Base-by-base conservation (phyloP, 2,888 invertebrate genomes). In the Meta bourneti region DNA sequence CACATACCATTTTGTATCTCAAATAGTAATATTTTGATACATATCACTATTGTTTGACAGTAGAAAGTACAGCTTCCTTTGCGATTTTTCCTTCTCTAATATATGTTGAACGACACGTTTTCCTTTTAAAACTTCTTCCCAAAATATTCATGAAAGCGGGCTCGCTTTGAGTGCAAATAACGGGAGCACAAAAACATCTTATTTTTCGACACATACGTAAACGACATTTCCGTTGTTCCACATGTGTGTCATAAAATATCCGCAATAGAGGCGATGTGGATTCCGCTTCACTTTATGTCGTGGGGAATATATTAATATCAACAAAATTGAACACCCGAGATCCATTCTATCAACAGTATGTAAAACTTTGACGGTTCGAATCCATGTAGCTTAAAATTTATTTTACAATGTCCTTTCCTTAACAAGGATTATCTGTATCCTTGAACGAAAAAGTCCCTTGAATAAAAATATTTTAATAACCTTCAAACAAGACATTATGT, bases 281-380 rank as follows among this genome's bases (percentile, higher is more conserved):
- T 69, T 34, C 48, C 48, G 71, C 49, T 61, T 70, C 48, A 70
- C 81, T 49, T 81, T 81, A 70, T 81, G 49, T 51, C 8, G 19
- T n/a, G 70, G 19, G 19, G 86, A 86, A 86, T 86, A 86, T 78
- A 86, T 86, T 77, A 86, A 78, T 86, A 49, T 78, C n/a, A 86
- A 86, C 78, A 70, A 52, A 77, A n/a, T 52, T 20, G 48, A 85
- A 86, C 69, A 49, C 51, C 49, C 11, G 13, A 13, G 77, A 48
- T 34, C 34, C 1, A 2, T 34, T 34, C 34, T 34, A 1, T 2
- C 34, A 34, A 34, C 34, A 34, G 34, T 34, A 34, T 34, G 34
- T 34, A 34, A 34, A 34, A 1, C 34, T 34, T 1, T 34, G 34
- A 34, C 4, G 1, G 34, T 34, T 34, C 1, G 1, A 34, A 34